These are phyloP conservation scores for Butastur rufipennis DNA, from an alignment of 2,113 vertebrate species.

Conservation along the genomic window DNA sequence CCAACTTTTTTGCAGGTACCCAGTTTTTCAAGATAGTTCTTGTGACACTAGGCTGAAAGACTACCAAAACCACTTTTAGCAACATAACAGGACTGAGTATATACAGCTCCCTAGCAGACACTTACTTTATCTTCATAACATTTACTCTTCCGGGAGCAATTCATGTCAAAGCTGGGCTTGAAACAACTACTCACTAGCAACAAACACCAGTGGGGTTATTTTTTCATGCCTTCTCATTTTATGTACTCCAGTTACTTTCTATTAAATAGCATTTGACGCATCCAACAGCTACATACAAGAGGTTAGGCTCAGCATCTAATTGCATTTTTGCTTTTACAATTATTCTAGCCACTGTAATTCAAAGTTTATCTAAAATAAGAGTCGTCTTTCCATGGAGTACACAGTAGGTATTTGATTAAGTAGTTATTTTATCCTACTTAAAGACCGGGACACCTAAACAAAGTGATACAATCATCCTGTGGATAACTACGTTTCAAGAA, in stretches of 20 bases:
- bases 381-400: background rate
- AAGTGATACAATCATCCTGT: background rate
- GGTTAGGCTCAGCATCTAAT: background rate
- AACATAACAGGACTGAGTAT: background rate
- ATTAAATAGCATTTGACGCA: background rate
- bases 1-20: background rate
- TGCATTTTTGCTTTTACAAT: background rate
- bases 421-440: background rate
- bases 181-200: background rate
- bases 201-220: background rate
- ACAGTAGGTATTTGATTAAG: background rate
- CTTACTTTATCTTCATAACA: background rate
- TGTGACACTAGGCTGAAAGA: background rate
- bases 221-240: background rate
- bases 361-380: background rate
- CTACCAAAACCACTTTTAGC: background rate
- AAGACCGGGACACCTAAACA: background rate
- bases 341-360: background rate
- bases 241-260: background rate
- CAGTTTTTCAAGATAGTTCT: background rate
- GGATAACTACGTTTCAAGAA: background rate
- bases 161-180: background rate
- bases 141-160: background rate
- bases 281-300: background rate
- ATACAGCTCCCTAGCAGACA: background rate